phyloP scores from a whole-genome alignment of 2,113 vertebrate species.

The Zeus faber region DNA sequence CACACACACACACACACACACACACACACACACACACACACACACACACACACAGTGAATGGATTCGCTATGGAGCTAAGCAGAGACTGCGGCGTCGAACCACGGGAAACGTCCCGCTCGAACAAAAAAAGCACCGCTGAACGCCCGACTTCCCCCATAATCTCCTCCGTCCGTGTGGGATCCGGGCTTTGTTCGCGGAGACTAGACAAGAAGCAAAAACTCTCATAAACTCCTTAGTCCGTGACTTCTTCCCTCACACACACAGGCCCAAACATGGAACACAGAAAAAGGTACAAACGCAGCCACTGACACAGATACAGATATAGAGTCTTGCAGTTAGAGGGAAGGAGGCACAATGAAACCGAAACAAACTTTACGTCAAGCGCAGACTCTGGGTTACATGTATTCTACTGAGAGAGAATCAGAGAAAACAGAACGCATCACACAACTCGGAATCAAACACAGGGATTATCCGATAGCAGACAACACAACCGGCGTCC shows the following conservation, averaged over 20 bases:
- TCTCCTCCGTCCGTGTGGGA: slow-evolving; percentile 41
- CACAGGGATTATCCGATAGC: no score
- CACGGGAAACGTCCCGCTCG: slow-evolving; percentile 43
- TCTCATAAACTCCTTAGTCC: slow-evolving; percentile 47
- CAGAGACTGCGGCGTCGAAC: slow-evolving; percentile 45
- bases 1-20: slow-evolving; percentile 29
- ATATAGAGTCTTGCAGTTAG: background rate
- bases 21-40: slow-evolving; percentile 32
- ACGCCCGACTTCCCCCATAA: no score
- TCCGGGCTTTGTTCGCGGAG: slow-evolving; percentile 45
- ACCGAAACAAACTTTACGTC: no score
- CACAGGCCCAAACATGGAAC: slow-evolving; percentile 6
- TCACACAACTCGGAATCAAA: no score
- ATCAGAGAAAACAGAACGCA: no score
- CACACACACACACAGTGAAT: slow-evolving; percentile 27
- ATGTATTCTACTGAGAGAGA: no score
- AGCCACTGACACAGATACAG: background rate
- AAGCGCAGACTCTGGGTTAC: no score
- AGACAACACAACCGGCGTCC: no score
- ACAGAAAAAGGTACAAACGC: slow-evolving; percentile 13
- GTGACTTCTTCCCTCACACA: slow-evolving; percentile 11
- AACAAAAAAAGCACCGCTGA: slow-evolving; percentile 29
- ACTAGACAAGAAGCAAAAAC: slow-evolving; percentile 44
- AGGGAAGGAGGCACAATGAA: no score
- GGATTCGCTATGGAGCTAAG: slow-evolving; percentile 52